phyloP scores from a whole-genome alignment of 2,113 vertebrate genomes.

The Oceanites oceanicus region DNA sequence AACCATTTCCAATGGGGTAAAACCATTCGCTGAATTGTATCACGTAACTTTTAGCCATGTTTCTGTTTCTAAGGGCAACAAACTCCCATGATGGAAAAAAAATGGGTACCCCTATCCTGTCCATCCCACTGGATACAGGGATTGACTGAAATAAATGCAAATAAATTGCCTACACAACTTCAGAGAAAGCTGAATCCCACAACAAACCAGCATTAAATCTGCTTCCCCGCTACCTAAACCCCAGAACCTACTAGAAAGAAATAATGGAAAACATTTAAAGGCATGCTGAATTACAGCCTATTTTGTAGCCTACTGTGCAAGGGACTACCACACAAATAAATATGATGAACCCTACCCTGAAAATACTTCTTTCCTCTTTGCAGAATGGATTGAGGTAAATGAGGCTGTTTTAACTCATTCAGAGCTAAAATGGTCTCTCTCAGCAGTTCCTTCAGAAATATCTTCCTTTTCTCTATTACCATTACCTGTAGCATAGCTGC shows the following conservation, averaged over 20 bases:
- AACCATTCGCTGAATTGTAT: neutral
- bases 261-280: neutral
- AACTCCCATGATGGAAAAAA: neutral
- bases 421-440: neutral
- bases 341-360: neutral
- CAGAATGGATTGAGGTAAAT: neutral
- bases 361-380: neutral
- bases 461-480: neutral
- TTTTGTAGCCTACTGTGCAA: neutral
- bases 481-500: neutral
- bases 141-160: neutral
- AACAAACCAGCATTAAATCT: neutral
- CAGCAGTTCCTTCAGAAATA: neutral
- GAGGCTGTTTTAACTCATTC: neutral
- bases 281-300: neutral
- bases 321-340: neutral
- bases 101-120: neutral
- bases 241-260: neutral
- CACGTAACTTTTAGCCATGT: fast-evolving
- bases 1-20: neutral
- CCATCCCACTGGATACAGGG: neutral
- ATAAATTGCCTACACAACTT: neutral
- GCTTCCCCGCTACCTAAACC: neutral
- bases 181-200: neutral
- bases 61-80: neutral